Percentiles rank a stretch among this genome's conserved stretches.
Conservation (phyloP, 2,888 invertebrate genomes). For the Druceiella hillmani region DNA sequence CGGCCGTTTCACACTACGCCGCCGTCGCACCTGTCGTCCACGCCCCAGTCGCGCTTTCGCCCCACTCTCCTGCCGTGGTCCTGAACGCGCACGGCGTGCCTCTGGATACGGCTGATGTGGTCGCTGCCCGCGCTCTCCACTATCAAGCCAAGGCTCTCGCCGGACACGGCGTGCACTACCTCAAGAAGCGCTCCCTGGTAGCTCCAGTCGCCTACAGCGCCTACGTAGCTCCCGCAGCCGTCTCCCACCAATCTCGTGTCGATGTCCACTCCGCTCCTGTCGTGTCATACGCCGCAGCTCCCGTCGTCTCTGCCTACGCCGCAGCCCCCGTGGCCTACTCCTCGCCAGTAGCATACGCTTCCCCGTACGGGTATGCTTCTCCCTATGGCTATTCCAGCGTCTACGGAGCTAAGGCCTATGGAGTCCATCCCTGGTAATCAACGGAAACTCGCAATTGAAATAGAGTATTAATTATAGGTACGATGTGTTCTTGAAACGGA, state of each 20-base stretch:
- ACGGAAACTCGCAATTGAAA: too few relatives aligned
- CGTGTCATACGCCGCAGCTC: slow-evolving; percentile 26
- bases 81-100: slow-evolving; percentile 23
- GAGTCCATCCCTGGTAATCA: slow-evolving; percentile 38
- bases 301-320: slow-evolving; percentile 30
- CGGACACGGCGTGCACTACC: slow-evolving; percentile 37
- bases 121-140: slow-evolving; percentile 44
- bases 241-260: slow-evolving; percentile 32
- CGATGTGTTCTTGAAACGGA: too few relatives aligned
- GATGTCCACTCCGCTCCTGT: slow-evolving; percentile 33
- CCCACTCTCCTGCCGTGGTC: slow-evolving; percentile 25
- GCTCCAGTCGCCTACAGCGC: slow-evolving; percentile 28
- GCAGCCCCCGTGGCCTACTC: slow-evolving; percentile 33
- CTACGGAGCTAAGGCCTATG: slow-evolving; percentile 28
- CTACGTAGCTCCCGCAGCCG: slow-evolving; percentile 27
- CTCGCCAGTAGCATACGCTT: slow-evolving; percentile 31
- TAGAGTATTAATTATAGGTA: too few relatives aligned
- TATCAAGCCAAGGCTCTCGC: slow-evolving; percentile 39
- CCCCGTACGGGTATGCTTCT: slow-evolving; percentile 23
- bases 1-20: too few relatives aligned
- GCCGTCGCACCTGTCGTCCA: slow-evolving; percentile 30
- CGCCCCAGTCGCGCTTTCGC: slow-evolving; percentile 30
- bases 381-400: slow-evolving; percentile 29
- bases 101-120: slow-evolving; percentile 46
- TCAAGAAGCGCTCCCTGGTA: slow-evolving; percentile 33